A percentile compares a stretch with the other conserved stretches of the same genome.
Conservation (phyloP, 1,140 invertebrate species). For the Battus philenor region DNA sequence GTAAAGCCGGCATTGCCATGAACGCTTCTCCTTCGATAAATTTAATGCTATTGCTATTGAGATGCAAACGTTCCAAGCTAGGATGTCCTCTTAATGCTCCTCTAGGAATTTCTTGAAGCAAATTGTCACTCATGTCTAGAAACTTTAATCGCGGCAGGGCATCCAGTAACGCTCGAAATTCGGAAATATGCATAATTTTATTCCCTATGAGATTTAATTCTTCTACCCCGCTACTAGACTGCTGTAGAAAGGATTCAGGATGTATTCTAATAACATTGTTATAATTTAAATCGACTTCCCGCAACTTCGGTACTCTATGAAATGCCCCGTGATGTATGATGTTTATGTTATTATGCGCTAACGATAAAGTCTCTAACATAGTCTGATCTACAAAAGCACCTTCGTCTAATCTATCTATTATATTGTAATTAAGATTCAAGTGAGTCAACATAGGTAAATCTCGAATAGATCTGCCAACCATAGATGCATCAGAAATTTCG, state of each 20-base stretch:
- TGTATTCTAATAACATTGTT: conserved; percentile 87
- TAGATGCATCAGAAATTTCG: conserved; percentile 83
- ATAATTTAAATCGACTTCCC: conserved; percentile 84
- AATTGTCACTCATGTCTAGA: conserved; percentile 86
- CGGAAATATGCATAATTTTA: conserved; percentile 83
- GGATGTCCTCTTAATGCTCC: conserved; percentile 86
- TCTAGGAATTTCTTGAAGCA: conserved; percentile 83
- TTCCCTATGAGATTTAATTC: conserved; percentile 86
- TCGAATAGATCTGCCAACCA: conserved; percentile 85
- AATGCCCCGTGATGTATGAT: conserved; percentile 87
- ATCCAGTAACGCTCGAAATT: conserved; percentile 83
- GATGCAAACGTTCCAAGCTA: conserved; percentile 85
- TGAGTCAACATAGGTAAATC: conserved; percentile 83
- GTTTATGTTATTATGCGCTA: conserved; percentile 85
- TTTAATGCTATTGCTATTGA: conserved; percentile 86
- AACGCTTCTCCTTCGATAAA: conserved; percentile 86
- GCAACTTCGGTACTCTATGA: conserved; percentile 83
- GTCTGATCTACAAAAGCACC: conserved; percentile 88
- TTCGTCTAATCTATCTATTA: conserved; percentile 82
- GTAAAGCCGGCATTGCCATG: conserved; percentile 86
- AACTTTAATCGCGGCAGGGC: conserved; percentile 85
- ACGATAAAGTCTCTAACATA: conserved; percentile 80
- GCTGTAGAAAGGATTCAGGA: conserved; percentile 86
- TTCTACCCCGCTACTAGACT: conserved; percentile 82
- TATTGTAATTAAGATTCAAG: conserved; percentile 83